A percentile compares a stretch with the other conserved stretches of the same genome.
Conservation (phyloP, 1,140 invertebrate genomes). For the Metaphire vulgaris region DNA sequence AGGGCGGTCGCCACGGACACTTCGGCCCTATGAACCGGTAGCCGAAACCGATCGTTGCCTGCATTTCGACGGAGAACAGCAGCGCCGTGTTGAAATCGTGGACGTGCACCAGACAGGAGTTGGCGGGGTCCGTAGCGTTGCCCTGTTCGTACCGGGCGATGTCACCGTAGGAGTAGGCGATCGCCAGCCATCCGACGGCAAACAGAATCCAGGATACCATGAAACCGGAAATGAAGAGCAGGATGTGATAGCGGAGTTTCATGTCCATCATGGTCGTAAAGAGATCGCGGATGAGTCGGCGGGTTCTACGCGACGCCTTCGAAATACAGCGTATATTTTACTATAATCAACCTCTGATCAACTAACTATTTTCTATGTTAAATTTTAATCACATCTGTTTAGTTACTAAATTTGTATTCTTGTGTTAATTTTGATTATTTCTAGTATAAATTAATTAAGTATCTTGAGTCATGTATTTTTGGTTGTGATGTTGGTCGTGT, state of each 20-base stretch:
- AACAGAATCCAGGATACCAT: background rate
- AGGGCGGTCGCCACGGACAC: constrained; percentile 39
- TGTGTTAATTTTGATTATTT: too few species aligned
- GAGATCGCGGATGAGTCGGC: too few species aligned
- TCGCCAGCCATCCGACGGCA: background rate
- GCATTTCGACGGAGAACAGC: constrained; percentile 55
- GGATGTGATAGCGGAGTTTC: background rate
- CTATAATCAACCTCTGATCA: too few species aligned
- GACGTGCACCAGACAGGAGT: constrained; percentile 42
- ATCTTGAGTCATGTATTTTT: too few species aligned
- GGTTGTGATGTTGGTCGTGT: too few species aligned
- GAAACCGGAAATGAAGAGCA: background rate
- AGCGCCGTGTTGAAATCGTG: constrained; percentile 45
- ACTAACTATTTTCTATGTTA: too few species aligned
- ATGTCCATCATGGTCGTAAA: background rate
- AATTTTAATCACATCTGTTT: too few species aligned
- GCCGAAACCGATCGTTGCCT: constrained; percentile 56
- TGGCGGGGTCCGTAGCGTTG: background rate
- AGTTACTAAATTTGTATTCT: too few species aligned
- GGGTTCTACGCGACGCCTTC: too few species aligned
- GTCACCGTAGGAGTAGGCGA: background rate
- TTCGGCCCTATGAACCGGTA: constrained; percentile 63
- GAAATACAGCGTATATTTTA: too few species aligned
- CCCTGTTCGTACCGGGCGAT: too few species aligned
- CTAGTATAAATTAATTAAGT: too few species aligned